Evolutionary conservation across 2,888 invertebrate species (phyloP), one percentile per base, ranked within the genome.

Genomic region (Pyrrhosoma nymphula): DNA sequence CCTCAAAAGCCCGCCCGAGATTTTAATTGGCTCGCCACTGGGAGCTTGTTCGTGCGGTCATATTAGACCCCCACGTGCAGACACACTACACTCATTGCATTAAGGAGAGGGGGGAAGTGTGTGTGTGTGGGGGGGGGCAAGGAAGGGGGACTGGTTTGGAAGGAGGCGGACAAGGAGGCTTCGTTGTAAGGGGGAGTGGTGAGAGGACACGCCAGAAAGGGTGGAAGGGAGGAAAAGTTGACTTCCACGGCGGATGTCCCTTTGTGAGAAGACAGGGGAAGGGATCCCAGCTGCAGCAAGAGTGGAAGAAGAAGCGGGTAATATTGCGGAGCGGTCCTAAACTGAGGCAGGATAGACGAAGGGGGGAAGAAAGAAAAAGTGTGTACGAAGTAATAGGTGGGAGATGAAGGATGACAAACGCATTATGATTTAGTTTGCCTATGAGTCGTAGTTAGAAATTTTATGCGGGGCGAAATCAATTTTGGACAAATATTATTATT

Each of bases 11-110:
- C 89, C 55, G 23, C 55, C 89, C 89, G 89, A 89, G 89, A 89
- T 89, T 89, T 89, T 89, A 89, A 89, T 89, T 89, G 89, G 89
- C 89, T 89, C 89, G 89, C 89, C 89, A n/a, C 89, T 89, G 89
- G 89, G 89, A 56, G 89, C 89, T 89, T 89, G 89, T 89, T 89
- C 89, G 56, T 89, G 89, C 89, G 89, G 89, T 89, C 89, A 56
- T 89, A 89, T 89, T 56, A 56, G 82, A 82, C 47, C 89, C 55
- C 89, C 89, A 89, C 55, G 89, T 89, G 89, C 89, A 89, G 89
- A 89, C 89, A 89, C 89, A n/a, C 89, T 89, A 89, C 89, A 89
- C 89, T 89, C 89, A 89, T 89, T 89, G 89, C 89, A 89, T 89
- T 89, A 55, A 56, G 39, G 89, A 89, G 47, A 20, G 88, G 35